phyloP scores from a whole-genome alignment of 2,113 vertebrate species.

The Noturus placidus region DNA sequence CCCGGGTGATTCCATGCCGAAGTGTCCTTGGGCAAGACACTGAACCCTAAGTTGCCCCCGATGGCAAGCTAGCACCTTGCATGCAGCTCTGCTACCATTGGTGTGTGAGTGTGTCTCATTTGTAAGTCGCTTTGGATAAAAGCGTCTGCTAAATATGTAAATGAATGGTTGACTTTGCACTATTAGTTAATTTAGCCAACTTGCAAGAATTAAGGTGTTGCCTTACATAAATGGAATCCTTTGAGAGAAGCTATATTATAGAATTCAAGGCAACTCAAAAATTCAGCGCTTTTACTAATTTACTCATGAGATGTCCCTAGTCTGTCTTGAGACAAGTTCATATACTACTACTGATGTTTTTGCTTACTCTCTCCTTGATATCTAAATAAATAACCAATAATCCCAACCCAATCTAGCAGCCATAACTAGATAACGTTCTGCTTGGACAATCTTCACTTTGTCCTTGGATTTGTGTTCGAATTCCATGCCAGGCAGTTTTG shows the following conservation, averaged over 20 bases:
- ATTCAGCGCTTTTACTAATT: background rate
- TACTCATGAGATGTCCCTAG: background rate
- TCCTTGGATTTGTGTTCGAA: constrained; percentile 8
- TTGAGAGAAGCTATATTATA: background rate
- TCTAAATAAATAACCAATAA: background rate
- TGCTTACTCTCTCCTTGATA: background rate
- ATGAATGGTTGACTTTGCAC: background rate
- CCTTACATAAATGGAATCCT: background rate
- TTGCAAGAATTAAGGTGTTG: background rate
- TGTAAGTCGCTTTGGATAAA: too few relatives aligned
- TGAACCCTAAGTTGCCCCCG: too few relatives aligned
- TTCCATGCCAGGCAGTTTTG: constrained; percentile 1
- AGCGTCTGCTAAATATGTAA: too few relatives aligned
- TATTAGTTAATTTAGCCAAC: background rate
- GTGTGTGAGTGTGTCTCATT: too few relatives aligned
- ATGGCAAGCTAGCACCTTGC: too few relatives aligned
- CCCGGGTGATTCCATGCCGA: too few relatives aligned
- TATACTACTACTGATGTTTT: too few relatives aligned
- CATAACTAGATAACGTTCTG: constrained; percentile 23
- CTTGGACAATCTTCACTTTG: constrained; percentile 34
- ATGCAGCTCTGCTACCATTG: too few relatives aligned
- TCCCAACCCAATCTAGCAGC: constrained; percentile 17
- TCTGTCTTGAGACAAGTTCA: background rate
- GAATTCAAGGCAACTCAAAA: background rate
- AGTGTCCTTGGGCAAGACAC: too few relatives aligned